Percentiles rank a stretch among this genome's conserved stretches.
These are phyloP conservation scores for Scartelaos histophorus DNA, from an alignment of 2,113 vertebrate species.

Conservation along the genomic window DNA sequence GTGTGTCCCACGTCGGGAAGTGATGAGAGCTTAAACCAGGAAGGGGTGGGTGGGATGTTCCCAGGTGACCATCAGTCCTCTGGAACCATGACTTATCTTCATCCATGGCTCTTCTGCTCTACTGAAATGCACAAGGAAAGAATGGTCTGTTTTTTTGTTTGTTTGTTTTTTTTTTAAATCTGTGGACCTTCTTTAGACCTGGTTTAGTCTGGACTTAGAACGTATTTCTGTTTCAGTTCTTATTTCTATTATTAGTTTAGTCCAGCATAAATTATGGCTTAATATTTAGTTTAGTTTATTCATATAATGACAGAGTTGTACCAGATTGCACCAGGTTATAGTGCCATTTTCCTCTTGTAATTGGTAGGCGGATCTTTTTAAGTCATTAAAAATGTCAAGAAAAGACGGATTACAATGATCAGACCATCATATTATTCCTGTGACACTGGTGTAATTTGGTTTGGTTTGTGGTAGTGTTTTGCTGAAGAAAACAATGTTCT, in stretches of 20 bases:
- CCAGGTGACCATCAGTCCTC: slow-evolving; percentile 23
- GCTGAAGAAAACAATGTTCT: background rate
- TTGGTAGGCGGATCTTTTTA: too few relatives aligned
- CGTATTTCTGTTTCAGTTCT: background rate
- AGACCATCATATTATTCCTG: too few relatives aligned
- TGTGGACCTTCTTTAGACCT: too few relatives aligned
- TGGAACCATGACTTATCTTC: slow-evolving; percentile 43
- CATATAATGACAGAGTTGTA: too few relatives aligned
- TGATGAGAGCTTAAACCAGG: slow-evolving; percentile 30
- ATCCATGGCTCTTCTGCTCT: slow-evolving; percentile 43
- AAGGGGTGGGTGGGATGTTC: slow-evolving; percentile 13
- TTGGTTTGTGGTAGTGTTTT: background rate
- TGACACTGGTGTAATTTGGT: too few relatives aligned
- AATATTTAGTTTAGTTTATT: too few relatives aligned
- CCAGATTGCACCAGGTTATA: too few relatives aligned
- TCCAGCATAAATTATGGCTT: too few relatives aligned
- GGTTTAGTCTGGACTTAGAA: too few relatives aligned
- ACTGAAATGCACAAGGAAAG: slow-evolving; percentile 34
- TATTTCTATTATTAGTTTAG: background rate
- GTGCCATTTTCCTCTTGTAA: too few relatives aligned
- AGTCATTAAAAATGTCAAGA: too few relatives aligned
- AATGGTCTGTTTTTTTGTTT: background rate
- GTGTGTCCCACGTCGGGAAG: slow-evolving; percentile 35
- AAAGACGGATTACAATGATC: too few relatives aligned
- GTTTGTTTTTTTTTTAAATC: background rate